Conservation (phyloP, 2,888 invertebrate genomes). For the Megaustenia siamemsis region DNA sequence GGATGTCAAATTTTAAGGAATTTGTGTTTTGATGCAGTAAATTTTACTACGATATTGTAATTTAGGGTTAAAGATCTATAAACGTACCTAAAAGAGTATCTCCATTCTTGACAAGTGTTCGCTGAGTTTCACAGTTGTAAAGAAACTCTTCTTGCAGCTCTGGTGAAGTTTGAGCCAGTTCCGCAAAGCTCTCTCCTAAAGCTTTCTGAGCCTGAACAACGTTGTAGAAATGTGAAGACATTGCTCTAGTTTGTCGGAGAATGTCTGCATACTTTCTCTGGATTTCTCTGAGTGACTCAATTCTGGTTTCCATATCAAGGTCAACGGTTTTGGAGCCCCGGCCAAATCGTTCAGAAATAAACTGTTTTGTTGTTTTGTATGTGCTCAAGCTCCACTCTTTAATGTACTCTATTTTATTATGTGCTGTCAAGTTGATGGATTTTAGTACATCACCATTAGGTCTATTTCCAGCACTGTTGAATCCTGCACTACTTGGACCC, state of each 20-base stretch:
- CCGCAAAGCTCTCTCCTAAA: constrained; percentile 93
- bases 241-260: constrained; percentile 90
- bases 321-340: constrained; percentile 83
- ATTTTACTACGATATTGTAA: too few relatives aligned
- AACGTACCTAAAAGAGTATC: constrained; percentile 87
- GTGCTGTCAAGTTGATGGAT: constrained; percentile 68
- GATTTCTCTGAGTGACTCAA: constrained; percentile 94
- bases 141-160: constrained; percentile 96
- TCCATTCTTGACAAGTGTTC: constrained; percentile 94
- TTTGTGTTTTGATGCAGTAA: too few relatives aligned
- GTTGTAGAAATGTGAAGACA: constrained; percentile 93
- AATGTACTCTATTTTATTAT: constrained; percentile 87
- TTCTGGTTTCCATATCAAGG: constrained; percentile 94
- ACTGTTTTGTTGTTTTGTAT: constrained; percentile 97
- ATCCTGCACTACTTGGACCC: constrained; percentile 32
- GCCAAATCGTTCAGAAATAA: constrained; percentile 96
- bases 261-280: constrained; percentile 91
- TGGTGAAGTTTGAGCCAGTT: constrained; percentile 96
- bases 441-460: constrained; percentile 74
- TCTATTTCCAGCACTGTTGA: constrained; percentile 56
- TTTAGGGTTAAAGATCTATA: too few relatives aligned
- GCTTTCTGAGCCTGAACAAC: constrained; percentile 92
- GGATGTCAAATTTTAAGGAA: too few relatives aligned
- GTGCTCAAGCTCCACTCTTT: constrained; percentile 99
- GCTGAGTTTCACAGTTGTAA: constrained; percentile 97